Evolutionary conservation across 2,888 invertebrate genomes (phyloP).

Genomic region (Noctuana brunneofusca): DNA sequence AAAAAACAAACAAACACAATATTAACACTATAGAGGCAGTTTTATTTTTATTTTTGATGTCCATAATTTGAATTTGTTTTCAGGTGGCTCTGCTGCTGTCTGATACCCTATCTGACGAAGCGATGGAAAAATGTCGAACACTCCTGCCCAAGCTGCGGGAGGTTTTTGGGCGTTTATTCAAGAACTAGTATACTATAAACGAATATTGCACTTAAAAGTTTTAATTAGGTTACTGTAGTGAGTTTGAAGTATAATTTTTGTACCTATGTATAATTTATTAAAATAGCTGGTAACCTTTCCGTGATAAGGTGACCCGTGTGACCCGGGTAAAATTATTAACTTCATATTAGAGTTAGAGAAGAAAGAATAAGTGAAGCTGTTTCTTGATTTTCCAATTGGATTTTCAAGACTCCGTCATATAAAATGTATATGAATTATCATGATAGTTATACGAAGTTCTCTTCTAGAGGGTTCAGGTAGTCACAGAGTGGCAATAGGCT

Average conservation of each 20-base stretch:
- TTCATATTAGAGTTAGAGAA: too few species aligned
- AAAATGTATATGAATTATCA: too few species aligned
- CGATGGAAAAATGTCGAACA: slow-evolving; percentile 76
- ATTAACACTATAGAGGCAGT: too few species aligned
- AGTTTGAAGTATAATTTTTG: not conserved
- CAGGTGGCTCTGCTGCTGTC: slow-evolving; percentile 78
- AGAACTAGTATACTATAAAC: slow-evolving; percentile 51
- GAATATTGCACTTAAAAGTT: slow-evolving; percentile 1
- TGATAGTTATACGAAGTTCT: too few species aligned
- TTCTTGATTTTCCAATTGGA: not conserved
- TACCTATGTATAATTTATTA: not conserved
- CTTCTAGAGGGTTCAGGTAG: too few species aligned
- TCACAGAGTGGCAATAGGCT: too few species aligned
- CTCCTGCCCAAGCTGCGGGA: slow-evolving; percentile 67
- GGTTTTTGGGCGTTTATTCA: slow-evolving; percentile 65
- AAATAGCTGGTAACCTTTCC: not conserved
- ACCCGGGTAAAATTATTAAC: not conserved
- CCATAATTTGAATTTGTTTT: slow-evolving; percentile 22
- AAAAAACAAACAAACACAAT: too few species aligned
- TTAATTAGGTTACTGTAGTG: not conserved
- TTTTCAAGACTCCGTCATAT: too few species aligned
- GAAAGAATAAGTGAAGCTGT: not conserved
- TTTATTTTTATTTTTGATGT: too few species aligned
- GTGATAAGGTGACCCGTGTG: not conserved
- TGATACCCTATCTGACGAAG: slow-evolving; percentile 66